Percentiles rank a stretch among this genome's conserved stretches.
These are phyloP conservation scores for Marisa cornuarietis DNA, from an alignment of 1,140 invertebrate species.

Conservation along the genomic window DNA sequence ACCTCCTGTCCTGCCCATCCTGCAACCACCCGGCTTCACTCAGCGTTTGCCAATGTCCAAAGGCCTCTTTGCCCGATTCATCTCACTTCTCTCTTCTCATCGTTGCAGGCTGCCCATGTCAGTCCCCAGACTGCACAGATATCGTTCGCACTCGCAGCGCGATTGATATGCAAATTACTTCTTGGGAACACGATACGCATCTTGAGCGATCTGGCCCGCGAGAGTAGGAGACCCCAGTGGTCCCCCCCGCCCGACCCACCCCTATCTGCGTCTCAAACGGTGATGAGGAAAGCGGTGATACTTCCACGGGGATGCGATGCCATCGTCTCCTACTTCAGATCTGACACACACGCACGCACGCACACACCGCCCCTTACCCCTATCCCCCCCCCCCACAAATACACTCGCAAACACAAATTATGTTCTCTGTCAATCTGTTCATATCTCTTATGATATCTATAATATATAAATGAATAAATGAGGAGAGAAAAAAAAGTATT, in stretches of 20 bases:
- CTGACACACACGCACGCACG: conserved; percentile 4
- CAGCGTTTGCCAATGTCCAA: background rate
- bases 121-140: background rate
- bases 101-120: background rate
- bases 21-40: background rate
- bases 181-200: conserved; percentile 5
- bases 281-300: background rate
- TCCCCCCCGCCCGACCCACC: no score
- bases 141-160: background rate
- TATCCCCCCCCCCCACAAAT: background rate
- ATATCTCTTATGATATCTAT: no score
- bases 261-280: background rate
- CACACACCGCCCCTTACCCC: background rate
- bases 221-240: background rate
- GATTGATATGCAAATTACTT: conserved; percentile 11
- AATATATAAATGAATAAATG: no score
- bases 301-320: background rate
- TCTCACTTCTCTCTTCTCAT: background rate
- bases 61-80: background rate
- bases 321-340: background rate
- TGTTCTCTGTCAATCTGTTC: no score
- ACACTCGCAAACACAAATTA: no score
- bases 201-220: conserved; percentile 1
- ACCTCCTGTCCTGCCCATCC: background rate
- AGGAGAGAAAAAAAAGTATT: no score